Evolutionary conservation across 2,888 invertebrate genomes (phyloP), one percentile per base, ranked within the genome.

Genomic region (Seira musarum): DNA sequence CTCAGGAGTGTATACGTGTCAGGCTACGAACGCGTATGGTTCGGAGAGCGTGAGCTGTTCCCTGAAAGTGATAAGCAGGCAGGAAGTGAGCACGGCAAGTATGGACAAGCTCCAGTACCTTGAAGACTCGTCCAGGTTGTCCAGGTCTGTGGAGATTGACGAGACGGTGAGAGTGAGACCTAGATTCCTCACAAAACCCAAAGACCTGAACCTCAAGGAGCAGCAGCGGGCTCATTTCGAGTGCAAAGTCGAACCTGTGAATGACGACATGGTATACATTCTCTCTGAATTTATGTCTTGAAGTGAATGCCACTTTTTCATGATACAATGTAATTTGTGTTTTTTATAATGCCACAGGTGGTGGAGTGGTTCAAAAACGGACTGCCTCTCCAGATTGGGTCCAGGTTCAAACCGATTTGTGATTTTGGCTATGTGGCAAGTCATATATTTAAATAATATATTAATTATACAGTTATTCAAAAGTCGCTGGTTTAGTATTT

Each of bases 391-490:
- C 96, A 95, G 19, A 93, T 97, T 88, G 98, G 93, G 67, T 97
- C 97, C 88, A 93, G 98, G 87, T 98, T 97, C 91, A 93, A 97
- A 87, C 97, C 98, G 79, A 96, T 97, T 88, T 97, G 98, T 89
- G 99, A 99, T 89, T 99, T 99, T 89, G 99, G 99, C 57, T 99
- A 98, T 88, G 99, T 99, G 22, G 98, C n/a, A n/a, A n/a, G n/a
- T n/a, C n/a, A n/a, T n/a, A n/a, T n/a, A n/a, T n/a, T n/a, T n/a
- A n/a, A n/a, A n/a, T n/a, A n/a, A n/a, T n/a, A n/a, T n/a, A n/a
- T n/a, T n/a, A n/a, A n/a, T n/a, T n/a, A n/a, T n/a, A n/a, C n/a
- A n/a, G n/a, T n/a, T n/a, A n/a, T n/a, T n/a, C n/a, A n/a, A n/a
- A n/a, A n/a, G n/a, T n/a, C n/a, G n/a, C n/a, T n/a, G n/a, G n/a